Evolutionary conservation across 2,113 vertebrate genomes (phyloP).

Genomic region (Sinocyclocheilus grahami): DNA sequence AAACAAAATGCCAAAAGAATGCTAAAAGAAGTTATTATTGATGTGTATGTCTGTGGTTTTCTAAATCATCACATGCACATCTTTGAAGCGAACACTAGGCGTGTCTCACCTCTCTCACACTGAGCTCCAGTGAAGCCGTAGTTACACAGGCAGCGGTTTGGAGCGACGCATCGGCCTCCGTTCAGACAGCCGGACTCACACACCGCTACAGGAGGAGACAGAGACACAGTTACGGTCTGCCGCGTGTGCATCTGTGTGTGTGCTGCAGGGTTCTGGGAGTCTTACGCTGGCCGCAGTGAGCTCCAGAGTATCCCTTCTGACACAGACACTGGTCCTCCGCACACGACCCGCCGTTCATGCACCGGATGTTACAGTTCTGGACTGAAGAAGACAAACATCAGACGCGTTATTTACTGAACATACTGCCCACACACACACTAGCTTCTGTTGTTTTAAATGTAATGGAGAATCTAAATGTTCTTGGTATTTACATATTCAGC

Average conservation of each 20-base stretch:
- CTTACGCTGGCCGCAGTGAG: slow-evolving; percentile 98
- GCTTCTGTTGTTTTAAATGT: too few species aligned
- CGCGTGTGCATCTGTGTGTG: neutral
- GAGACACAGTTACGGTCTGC: slow-evolving; percentile 3
- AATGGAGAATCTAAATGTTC: too few species aligned
- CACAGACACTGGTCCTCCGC: slow-evolving; percentile 91
- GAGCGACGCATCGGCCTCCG: slow-evolving; percentile 92
- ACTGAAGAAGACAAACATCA: slow-evolving; percentile 78
- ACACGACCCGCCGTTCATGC: slow-evolving; percentile 96
- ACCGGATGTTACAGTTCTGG: slow-evolving; percentile 94
- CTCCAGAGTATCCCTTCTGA: slow-evolving; percentile 94
- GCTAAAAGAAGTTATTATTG: neutral
- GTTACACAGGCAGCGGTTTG: slow-evolving; percentile 93
- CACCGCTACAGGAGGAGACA: slow-evolving; percentile 80
- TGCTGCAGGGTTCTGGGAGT: neutral
- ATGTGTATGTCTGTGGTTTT: neutral
- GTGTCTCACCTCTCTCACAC: slow-evolving; percentile 92
- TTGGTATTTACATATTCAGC: too few species aligned
- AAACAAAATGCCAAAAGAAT: neutral
- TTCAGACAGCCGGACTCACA: slow-evolving; percentile 97
- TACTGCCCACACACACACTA: neutral
- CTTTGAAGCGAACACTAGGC: neutral
- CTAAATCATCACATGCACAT: neutral
- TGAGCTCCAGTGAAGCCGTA: slow-evolving; percentile 98
- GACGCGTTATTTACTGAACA: neutral